Base-by-base conservation (phyloP, 2,797 vertebrate species). In the Poecilia gillii region DNA sequence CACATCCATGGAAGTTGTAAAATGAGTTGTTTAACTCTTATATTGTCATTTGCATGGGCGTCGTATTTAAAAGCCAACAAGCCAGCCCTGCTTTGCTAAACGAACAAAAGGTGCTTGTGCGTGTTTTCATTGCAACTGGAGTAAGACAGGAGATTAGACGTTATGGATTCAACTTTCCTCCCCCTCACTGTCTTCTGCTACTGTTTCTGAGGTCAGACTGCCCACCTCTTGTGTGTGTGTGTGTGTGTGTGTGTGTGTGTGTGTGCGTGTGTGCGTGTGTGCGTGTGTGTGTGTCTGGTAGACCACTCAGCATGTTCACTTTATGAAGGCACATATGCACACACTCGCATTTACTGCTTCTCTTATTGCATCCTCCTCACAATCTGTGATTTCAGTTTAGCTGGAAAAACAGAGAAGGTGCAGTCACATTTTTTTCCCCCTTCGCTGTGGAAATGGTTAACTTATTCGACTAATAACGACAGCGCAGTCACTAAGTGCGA, bases 291-390 rank as follows among this genome's bases (percentile, higher is more conserved):
- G 59, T 53, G 72, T 81, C 83, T 93, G 91, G 77, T 89, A 86
- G 77, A 93, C 85, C 87, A 91, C 82, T 94, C 89, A 74, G 80
- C 47, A 57, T 81, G 73, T 90, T 84, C 78, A 87, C 88, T 87
- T 74, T 88, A 85, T 16, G 33, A 74, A 87, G 55, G 73, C 45
- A 85, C 73, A 77, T 55, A 77, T 39, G 82, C 73, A 59, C 53
- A 70, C 3, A 39, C 76, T 28, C 57, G 33, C 64, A 55, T 33
- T 79, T 77, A 85, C 66, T 76, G 64, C 53, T 83, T 81, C 77
- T 86, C 72, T 73, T 49, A 75, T 80, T 79, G 76, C 84, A 85
- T 62, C 77, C 53, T 49, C 72, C 55, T 66, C 78, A 43, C 55
- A 3, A 75, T 81, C 84, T 89, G 84, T 86, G 79, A 88, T 92